phyloP scores from a whole-genome alignment of 2,797 vertebrate genomes.

The Balearica regulorum region DNA sequence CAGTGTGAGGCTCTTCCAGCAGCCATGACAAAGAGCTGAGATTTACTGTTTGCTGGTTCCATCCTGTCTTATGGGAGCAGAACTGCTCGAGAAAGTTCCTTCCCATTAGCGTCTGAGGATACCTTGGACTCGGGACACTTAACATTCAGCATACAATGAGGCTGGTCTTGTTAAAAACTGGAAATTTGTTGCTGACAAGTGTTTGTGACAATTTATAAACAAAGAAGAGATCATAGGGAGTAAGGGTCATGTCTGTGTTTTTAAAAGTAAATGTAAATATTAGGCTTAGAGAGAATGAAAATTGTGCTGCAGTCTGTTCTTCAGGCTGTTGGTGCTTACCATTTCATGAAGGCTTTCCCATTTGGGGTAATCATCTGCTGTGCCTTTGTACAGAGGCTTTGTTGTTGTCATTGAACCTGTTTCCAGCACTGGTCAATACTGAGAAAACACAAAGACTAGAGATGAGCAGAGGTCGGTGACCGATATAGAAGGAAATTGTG shows the following conservation, averaged over 20 bases:
- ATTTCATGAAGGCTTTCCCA: neutral
- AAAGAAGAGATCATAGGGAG: neutral
- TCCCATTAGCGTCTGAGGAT: neutral
- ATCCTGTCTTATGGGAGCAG: fast-evolving
- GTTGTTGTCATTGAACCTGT: neutral
- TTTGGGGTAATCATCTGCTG: neutral
- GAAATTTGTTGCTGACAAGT: neutral
- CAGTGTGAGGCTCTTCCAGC: neutral
- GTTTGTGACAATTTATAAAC: neutral
- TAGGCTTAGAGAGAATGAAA: neutral
- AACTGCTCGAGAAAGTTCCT: neutral
- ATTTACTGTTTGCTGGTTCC: neutral
- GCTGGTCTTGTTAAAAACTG: neutral
- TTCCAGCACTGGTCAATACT: fast-evolving
- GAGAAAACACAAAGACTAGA: neutral
- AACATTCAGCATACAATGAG: neutral
- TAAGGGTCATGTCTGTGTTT: neutral
- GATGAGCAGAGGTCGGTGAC: neutral
- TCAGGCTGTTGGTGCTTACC: neutral
- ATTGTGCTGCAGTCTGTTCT: neutral
- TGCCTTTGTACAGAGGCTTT: neutral
- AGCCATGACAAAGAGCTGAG: neutral
- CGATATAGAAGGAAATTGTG: neutral
- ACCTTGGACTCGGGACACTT: neutral
- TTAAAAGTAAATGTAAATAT: neutral